Conservation (phyloP, 2,797 vertebrate species). For the Todus mexicanus region DNA sequence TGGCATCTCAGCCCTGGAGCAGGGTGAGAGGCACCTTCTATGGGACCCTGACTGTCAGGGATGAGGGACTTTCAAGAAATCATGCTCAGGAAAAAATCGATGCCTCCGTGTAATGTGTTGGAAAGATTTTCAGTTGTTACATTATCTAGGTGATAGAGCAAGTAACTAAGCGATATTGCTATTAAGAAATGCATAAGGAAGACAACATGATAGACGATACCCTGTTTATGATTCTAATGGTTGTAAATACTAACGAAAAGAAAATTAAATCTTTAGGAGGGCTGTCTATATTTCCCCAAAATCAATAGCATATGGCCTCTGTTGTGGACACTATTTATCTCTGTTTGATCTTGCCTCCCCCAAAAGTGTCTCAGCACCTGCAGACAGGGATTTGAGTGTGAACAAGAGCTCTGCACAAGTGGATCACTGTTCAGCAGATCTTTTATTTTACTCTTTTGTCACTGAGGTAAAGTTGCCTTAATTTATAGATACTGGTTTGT, state of each 20-base stretch:
- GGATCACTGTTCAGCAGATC: background rate
- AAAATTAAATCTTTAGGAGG: background rate
- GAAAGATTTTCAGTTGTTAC: background rate
- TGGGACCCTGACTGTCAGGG: background rate
- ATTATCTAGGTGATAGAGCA: background rate
- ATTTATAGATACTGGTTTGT: background rate
- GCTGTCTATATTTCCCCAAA: background rate
- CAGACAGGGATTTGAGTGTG: background rate
- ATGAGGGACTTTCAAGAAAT: background rate
- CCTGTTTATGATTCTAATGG: background rate
- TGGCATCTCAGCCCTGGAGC: background rate
- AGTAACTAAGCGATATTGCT: background rate
- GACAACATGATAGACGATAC: background rate
- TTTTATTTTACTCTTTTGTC: background rate
- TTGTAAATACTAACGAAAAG: background rate
- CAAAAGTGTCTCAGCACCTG: background rate
- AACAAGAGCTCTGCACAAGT: background rate
- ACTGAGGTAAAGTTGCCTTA: background rate
- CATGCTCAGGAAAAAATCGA: background rate
- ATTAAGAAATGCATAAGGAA: background rate
- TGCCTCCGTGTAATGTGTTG: background rate
- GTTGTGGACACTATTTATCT: background rate
- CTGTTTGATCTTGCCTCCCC: rapidly evolving
- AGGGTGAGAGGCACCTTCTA: background rate
- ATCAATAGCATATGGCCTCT: background rate